Evolutionary conservation across 2,797 vertebrate species (phyloP), one percentile per base, ranked within the genome.

Genomic region (Holocentrus rufus): DNA sequence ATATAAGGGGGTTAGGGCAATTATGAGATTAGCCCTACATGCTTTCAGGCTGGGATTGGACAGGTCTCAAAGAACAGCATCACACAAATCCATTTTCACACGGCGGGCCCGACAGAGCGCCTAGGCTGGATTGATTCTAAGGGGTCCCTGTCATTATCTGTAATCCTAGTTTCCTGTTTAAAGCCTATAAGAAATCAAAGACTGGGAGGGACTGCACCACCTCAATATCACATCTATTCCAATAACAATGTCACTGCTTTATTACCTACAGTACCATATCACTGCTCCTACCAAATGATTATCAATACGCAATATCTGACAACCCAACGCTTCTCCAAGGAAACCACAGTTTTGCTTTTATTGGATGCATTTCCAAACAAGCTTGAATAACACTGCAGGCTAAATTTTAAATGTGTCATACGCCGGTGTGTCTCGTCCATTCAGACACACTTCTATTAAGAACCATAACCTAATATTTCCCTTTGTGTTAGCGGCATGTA

Each of bases 11-110:
- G 90, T 91, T 93, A 90, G 92, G 82, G 91, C 93, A 95, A 95
- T 95, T 95, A 96, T 93, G 92, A 95, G 95, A 96, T 96, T 96
- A 95, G 94, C 87, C 91, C 83, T 85, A 94, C 89, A 90, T 89
- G 91, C 89, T 94, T 90, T 88, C 85, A 92, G 93, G 89, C 92
- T 74, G 89, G 89, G 86, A 94, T 94, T 94, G 93, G 90, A 94
- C 84, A 81, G 88, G 88, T 88, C 83, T 95, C 89, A 94, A 93
- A 94, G 90, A 94, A 93, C 89, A 93, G 94, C 92, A 89, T 93
- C 91, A 88, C 89, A 92, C 85, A 93, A 87, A 94, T 91, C 78
- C 93, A 90, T 93, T 95, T 93, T 89, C 90, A 95, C 90, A 94
- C 82, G 69, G 30, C 88, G 84, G 93, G 87, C 87, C 93, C 82